A percentile compares a stretch with the other conserved stretches of the same genome.
Conservation (phyloP, 1,140 invertebrate species). For the Plodia interpunctella region DNA sequence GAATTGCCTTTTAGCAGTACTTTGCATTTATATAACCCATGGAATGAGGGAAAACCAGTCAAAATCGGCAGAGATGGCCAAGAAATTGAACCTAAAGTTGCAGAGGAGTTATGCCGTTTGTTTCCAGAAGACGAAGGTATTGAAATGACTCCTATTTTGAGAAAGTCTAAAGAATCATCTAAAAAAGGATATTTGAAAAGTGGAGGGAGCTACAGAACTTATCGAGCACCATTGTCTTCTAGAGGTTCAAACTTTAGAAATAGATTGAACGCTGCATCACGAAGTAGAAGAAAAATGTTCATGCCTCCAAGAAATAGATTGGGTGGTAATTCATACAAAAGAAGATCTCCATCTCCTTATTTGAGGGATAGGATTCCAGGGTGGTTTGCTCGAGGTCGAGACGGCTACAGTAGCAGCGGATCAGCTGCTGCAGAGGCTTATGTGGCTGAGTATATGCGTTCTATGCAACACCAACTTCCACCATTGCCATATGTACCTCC, state of each 20-base stretch:
- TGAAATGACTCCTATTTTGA: slow-evolving; percentile 92
- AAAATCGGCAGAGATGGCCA: slow-evolving; percentile 99
- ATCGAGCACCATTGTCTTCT: slow-evolving; percentile 58
- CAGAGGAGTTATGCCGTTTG: slow-evolving; percentile 94
- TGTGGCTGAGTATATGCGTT: slow-evolving; percentile 87
- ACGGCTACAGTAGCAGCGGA: slow-evolving; percentile 69
- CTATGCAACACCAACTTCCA: slow-evolving; percentile 87
- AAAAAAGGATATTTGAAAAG: slow-evolving; percentile 79
- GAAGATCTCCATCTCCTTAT: slow-evolving; percentile 78
- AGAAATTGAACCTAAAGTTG: slow-evolving; percentile 97
- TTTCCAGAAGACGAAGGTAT: slow-evolving; percentile 96
- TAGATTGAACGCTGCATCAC: slow-evolving; percentile 53
- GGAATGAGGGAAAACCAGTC: slow-evolving; percentile 99
- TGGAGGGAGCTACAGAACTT: slow-evolving; percentile 75
- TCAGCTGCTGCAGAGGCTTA: slow-evolving; percentile 86
- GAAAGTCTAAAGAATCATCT: slow-evolving; percentile 91
- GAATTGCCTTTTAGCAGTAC: slow-evolving; percentile 96
- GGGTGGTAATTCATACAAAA: slow-evolving; percentile 72
- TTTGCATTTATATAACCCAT: slow-evolving; percentile 96
- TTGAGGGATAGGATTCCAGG: slow-evolving; percentile 61
- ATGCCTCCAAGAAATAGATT: slow-evolving; percentile 69
- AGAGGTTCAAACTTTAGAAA: slow-evolving; percentile 63
- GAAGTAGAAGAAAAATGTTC: slow-evolving; percentile 76
- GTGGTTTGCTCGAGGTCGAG: slow-evolving; percentile 71
- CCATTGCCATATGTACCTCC: slow-evolving; percentile 84